phyloP scores from a whole-genome alignment of 64 coral and sea anemone species.

The Actinia tenebrosa region DNA sequence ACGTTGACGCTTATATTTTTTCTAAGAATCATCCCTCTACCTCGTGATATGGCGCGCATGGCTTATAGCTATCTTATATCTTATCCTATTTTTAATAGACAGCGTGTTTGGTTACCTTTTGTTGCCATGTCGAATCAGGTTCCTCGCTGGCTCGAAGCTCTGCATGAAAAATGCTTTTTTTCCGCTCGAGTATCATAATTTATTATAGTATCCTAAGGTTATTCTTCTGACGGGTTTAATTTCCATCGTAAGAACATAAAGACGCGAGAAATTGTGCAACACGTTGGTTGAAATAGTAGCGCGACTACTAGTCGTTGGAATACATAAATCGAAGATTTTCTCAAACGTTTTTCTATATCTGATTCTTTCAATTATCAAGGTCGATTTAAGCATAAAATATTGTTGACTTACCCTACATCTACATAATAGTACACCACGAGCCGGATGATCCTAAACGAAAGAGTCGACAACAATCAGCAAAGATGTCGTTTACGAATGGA shows the following conservation, averaged over 20 bases:
- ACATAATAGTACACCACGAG: background rate
- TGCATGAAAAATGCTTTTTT: background rate
- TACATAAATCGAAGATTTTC: too few relatives aligned
- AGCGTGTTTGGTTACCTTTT: background rate
- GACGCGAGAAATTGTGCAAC: background rate
- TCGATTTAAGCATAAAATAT: too few relatives aligned
- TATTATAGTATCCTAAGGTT: background rate
- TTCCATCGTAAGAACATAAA: background rate
- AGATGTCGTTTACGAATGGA: background rate
- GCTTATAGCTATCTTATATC: too few relatives aligned
- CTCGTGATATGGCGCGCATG: too few relatives aligned
- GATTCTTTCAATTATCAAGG: too few relatives aligned
- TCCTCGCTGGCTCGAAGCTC: background rate
- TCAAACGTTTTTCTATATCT: too few relatives aligned
- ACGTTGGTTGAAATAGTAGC: too few relatives aligned
- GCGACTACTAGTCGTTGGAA: too few relatives aligned
- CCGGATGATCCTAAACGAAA: background rate
- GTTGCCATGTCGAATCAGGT: background rate
- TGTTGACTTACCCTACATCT: background rate
- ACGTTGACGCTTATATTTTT: background rate
- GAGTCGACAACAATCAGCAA: background rate
- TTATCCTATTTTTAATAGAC: too few relatives aligned
- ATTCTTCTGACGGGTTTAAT: background rate
- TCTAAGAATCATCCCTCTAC: too few relatives aligned
- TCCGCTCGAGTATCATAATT: background rate